These are phyloP conservation scores for Gastracanthus pulcherrimus DNA, from an alignment of 2,888 invertebrate genomes.

Conservation along the genomic window DNA sequence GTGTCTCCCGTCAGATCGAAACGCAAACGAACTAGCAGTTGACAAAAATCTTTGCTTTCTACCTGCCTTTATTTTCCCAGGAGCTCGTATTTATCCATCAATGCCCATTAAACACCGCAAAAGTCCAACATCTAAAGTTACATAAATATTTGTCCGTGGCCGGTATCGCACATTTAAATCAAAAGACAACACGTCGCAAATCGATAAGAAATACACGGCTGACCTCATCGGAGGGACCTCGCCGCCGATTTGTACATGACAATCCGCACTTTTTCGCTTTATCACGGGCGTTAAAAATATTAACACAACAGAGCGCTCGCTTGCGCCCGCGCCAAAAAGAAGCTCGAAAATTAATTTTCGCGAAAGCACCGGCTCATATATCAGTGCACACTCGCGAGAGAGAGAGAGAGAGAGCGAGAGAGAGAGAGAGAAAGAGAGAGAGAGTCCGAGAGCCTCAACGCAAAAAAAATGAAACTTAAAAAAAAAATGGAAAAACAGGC, in stretches of 20 bases:
- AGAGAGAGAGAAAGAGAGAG: background rate
- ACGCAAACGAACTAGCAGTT: background rate
- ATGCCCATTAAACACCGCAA: background rate
- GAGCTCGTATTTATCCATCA: background rate
- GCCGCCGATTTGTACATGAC: background rate
- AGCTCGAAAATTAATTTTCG: constrained; percentile 53
- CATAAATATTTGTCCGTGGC: background rate
- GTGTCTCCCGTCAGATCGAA: background rate
- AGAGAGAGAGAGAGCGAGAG: background rate
- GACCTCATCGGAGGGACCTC: background rate
- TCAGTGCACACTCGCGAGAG: constrained; percentile 17
- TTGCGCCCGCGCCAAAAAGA: too few species aligned
- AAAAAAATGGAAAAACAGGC: background rate
- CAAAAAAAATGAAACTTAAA: too few species aligned
- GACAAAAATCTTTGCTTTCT: background rate
- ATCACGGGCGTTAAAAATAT: constrained; percentile 35
- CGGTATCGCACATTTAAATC: background rate
- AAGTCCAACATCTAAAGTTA: background rate
- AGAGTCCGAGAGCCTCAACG: too few species aligned
- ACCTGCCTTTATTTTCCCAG: background rate
- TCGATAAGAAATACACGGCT: constrained; percentile 5
- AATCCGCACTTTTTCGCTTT: background rate
- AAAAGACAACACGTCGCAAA: background rate
- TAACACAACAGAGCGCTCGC: constrained; percentile 27
- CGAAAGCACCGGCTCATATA: constrained; percentile 46